These are phyloP conservation scores for Centrocercus urophasianus DNA, from an alignment of 2,113 vertebrate genomes.

Conservation along the genomic window DNA sequence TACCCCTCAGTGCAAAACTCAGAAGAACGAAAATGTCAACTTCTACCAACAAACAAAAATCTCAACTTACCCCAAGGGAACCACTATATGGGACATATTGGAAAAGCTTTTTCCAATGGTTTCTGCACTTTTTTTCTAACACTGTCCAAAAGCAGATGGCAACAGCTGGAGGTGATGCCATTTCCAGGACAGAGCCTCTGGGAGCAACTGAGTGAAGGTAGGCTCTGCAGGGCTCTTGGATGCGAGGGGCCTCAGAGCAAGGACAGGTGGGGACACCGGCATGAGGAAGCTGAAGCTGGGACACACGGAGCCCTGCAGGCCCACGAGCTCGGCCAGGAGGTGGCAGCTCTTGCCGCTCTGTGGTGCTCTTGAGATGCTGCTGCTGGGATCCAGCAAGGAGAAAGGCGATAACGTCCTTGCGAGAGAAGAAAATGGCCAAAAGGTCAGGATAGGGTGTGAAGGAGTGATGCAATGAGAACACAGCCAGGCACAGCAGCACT, in stretches of 20 bases:
- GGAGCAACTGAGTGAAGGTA: neutral
- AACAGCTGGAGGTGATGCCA: neutral
- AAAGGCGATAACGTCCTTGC: neutral
- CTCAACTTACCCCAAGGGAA: neutral
- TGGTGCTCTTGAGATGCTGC: neutral
- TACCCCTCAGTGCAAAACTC: neutral
- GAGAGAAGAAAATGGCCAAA: neutral
- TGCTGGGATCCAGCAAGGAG: too few relatives aligned
- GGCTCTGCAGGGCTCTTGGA: neutral
- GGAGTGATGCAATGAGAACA: too few relatives aligned
- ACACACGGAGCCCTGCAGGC: too few relatives aligned
- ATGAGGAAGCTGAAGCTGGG: too few relatives aligned
- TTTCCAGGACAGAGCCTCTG: neutral
- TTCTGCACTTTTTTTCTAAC: neutral
- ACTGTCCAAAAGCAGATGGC: neutral
- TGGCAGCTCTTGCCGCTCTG: neutral
- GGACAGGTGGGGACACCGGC: too few relatives aligned
- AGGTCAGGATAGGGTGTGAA: rapidly evolving
- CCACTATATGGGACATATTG: too few relatives aligned
- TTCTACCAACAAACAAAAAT: too few relatives aligned
- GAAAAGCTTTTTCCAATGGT: neutral
- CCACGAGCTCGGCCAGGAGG: neutral
- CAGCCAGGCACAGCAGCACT: neutral
- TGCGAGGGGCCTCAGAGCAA: neutral
- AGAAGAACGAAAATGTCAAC: too few relatives aligned